These are phyloP conservation scores for Dendronephthya gigantea DNA, from an alignment of 64 coral and sea anemone genomes.

Conservation along the genomic window DNA sequence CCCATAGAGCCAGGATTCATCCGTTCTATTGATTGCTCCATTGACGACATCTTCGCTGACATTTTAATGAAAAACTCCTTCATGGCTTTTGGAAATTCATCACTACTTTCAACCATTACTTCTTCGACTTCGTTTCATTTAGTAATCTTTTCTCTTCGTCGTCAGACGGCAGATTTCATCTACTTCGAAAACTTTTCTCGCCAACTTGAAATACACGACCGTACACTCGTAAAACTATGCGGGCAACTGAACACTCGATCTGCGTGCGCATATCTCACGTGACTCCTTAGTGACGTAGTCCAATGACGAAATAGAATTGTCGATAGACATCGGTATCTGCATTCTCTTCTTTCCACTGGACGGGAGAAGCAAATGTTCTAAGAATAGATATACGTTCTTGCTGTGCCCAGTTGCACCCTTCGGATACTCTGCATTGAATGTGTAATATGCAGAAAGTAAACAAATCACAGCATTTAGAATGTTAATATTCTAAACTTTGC, in stretches of 20 bases:
- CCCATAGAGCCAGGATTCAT: background rate
- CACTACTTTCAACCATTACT: background rate
- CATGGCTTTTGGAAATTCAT: background rate
- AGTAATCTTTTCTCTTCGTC: background rate
- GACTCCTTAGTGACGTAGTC: conserved; percentile 16
- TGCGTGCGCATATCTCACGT: conserved; percentile 16
- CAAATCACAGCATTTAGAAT: conserved; percentile 19
- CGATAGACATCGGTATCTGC: too few species aligned
- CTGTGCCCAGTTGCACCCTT: background rate
- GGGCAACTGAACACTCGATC: conserved; percentile 21
- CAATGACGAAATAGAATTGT: conserved; percentile 22
- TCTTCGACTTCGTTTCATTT: background rate
- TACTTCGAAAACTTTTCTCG: background rate
- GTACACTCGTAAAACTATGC: background rate
- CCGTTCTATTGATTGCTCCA: background rate
- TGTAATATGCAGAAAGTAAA: background rate
- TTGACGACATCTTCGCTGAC: background rate
- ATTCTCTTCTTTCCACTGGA: too few species aligned
- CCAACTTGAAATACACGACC: background rate
- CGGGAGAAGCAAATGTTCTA: background rate
- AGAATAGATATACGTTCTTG: background rate
- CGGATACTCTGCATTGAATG: conserved; percentile 15
- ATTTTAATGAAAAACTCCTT: background rate
- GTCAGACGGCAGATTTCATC: background rate
- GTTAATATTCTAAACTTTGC: background rate